These are phyloP conservation scores for Thysanoteuthis rhombus DNA, from an alignment of 2,888 invertebrate genomes.

Conservation along the genomic window DNA sequence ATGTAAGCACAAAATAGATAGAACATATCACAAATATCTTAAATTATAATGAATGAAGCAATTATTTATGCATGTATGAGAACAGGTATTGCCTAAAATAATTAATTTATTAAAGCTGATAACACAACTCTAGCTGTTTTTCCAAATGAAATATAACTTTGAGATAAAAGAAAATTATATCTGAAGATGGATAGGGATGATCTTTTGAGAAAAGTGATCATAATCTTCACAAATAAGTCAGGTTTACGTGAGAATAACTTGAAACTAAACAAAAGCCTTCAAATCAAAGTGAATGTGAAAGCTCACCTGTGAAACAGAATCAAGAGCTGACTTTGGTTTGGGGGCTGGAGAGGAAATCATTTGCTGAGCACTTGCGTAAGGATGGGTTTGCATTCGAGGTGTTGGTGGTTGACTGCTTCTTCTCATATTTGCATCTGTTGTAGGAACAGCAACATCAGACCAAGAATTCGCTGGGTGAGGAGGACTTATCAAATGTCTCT, in stretches of 20 bases:
- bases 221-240: background rate
- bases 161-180: background rate
- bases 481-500: too few relatives aligned
- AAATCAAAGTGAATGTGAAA: background rate
- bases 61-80: background rate
- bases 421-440: too few relatives aligned
- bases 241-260: background rate
- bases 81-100: background rate
- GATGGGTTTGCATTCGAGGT: too few relatives aligned
- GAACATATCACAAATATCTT: background rate
- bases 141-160: background rate
- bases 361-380: too few relatives aligned
- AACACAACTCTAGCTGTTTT: background rate
- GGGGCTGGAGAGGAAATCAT: too few relatives aligned
- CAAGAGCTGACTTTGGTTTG: too few relatives aligned
- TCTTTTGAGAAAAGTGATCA: background rate
- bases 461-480: too few relatives aligned
- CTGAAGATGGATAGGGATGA: too few relatives aligned
- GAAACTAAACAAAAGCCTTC: background rate
- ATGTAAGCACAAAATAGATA: background rate
- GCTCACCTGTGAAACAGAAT: background rate
- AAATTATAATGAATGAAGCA: background rate
- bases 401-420: too few relatives aligned
- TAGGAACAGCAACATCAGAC: too few relatives aligned
- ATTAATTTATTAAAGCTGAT: background rate